Base-by-base conservation (phyloP, 1,140 invertebrate genomes). In the Drosophila albomicans region DNA sequence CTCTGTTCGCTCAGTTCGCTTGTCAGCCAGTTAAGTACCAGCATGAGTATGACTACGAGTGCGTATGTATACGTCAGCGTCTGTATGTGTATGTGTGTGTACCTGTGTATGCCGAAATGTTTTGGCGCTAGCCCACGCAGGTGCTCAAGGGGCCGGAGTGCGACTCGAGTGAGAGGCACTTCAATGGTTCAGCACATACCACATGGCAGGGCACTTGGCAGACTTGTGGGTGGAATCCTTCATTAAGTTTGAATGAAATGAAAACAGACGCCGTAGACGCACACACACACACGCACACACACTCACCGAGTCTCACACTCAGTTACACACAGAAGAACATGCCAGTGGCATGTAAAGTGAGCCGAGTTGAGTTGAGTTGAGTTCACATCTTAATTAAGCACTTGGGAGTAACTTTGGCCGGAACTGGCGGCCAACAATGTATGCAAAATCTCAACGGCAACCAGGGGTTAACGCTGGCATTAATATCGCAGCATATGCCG, bases 161-260 rank as follows among this genome's bases (percentile, higher is more conserved):
- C 41, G 46, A 54, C 71, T 62, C 56, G 48, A 74, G 71, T 69
- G 66, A 49, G 66, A 49, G 35, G 52, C 72, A 35, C 72, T 75
- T 74, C 64, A 74, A 20, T 28, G 41, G 48, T 35, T 35, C 13
- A 25, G 20, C 20, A 52, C 49, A 56, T 64, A 59, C 67, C 52
- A 73, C 56, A 74, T 52, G 65, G 49, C 71, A 74, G 49, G 32
- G 51, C 68, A 71, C 71, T 69, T 69, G 71, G 28, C 65, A 16
- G 30, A 59, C 30, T 5, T 38, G 57, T 43, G 72, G 64, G 46
- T 43, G 58, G 45, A 79, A 84, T 88, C 73, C 81, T 89, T 88
- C 84, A 88, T 88, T 88, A 88, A 88, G 59, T 84, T 88, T 88
- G 80, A 80, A 88, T 88, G 78, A 87, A 88, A 88, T 80, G 61